phyloP scores from a whole-genome alignment of 53 echinoderm and acorn worm species.

The Paracentrotus lividus region DNA sequence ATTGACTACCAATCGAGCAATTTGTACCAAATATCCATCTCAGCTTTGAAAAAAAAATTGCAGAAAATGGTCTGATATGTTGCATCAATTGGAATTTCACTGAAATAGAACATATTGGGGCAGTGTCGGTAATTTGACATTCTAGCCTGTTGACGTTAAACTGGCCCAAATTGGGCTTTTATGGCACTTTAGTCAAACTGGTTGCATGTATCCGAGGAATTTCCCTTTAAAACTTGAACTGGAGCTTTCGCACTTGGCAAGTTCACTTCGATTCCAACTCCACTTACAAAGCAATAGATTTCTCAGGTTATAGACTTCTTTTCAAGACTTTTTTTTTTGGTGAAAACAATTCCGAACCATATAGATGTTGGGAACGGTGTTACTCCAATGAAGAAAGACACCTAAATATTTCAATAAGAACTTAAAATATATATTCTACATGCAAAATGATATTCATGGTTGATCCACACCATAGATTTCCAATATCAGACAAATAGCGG shows the following conservation, averaged over 20 bases:
- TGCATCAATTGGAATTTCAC: neutral
- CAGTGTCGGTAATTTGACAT: neutral
- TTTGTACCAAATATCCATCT: neutral
- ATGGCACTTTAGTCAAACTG: neutral
- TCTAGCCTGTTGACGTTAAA: neutral
- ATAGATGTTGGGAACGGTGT: neutral
- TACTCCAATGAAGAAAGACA: neutral
- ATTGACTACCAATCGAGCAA: neutral
- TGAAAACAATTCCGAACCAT: neutral
- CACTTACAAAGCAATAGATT: neutral
- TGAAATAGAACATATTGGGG: neutral
- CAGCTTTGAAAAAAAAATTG: neutral
- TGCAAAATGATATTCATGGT: neutral
- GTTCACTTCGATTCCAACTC: neutral
- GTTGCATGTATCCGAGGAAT: neutral
- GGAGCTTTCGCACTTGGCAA: neutral
- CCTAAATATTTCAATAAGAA: neutral
- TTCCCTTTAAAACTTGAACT: constrained; percentile 20
- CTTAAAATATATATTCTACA: neutral
- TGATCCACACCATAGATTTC: neutral
- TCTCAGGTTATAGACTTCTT: neutral
- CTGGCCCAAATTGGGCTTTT: neutral
- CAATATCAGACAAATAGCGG: neutral
- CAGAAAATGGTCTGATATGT: neutral
- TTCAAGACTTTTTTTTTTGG: neutral